A percentile compares a stretch with the other conserved stretches of the same genome.
phyloP scores from a whole-genome alignment of 1,140 invertebrate genomes.

The Microplitis mediator region DNA sequence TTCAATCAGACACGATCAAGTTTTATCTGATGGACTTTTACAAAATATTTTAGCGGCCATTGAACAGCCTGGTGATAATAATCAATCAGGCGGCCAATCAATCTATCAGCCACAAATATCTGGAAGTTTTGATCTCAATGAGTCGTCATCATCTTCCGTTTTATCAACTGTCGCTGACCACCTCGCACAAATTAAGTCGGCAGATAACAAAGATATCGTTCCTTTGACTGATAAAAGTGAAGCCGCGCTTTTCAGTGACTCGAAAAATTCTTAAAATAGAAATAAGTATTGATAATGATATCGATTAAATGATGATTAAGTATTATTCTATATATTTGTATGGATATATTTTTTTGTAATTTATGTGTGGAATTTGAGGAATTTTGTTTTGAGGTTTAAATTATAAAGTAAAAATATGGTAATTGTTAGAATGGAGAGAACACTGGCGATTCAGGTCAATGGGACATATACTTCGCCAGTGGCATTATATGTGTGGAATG shows the following conservation, averaged over 20 bases:
- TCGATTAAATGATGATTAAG: no score
- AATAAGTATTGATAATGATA: no score
- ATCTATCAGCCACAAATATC: slow-evolving; percentile 43
- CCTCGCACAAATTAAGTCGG: not conserved
- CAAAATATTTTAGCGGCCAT: slow-evolving; percentile 79
- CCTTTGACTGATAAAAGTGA: no score
- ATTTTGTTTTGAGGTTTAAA: no score
- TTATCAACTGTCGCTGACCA: not conserved
- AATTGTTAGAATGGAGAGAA: slow-evolving; percentile 8
- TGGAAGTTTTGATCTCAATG: slow-evolving; percentile 5
- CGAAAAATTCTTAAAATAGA: no score
- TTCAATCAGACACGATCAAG: slow-evolving; percentile 69
- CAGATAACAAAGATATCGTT: no score
- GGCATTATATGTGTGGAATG: not conserved
- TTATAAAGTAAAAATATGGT: not conserved
- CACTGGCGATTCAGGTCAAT: slow-evolving; percentile 19
- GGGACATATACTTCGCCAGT: slow-evolving; percentile 7
- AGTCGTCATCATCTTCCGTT: not conserved
- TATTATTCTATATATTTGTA: no score
- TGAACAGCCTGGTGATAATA: slow-evolving; percentile 65
- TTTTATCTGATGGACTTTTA: slow-evolving; percentile 76
- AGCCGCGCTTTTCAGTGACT: no score
- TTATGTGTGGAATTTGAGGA: no score
- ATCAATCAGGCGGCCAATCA: slow-evolving; percentile 36
- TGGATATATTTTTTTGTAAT: no score